A percentile compares a stretch with the other conserved stretches of the same genome.
These are phyloP conservation scores for Crocidura indochinensis DNA, from an alignment of 2,797 vertebrate species.

Conservation along the genomic window DNA sequence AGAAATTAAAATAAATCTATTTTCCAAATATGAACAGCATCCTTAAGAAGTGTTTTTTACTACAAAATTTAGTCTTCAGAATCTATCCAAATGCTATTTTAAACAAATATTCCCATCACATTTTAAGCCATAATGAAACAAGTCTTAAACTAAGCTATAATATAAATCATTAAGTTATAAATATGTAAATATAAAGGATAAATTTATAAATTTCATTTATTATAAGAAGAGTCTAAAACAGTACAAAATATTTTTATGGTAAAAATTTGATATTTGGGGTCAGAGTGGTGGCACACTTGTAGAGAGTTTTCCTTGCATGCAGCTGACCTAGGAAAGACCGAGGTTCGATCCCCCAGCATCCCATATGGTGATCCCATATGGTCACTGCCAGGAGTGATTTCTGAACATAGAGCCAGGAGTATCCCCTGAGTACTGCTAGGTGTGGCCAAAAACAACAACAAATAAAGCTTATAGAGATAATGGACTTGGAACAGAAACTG, in stretches of 20 bases:
- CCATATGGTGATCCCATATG: too few species aligned
- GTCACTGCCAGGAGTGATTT: too few species aligned
- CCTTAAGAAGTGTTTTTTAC: background rate
- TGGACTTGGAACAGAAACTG: too few species aligned
- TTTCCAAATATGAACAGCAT: background rate
- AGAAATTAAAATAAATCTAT: slow-evolving; percentile 35
- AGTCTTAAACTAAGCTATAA: background rate
- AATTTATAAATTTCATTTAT: too few species aligned
- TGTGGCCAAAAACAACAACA: too few species aligned
- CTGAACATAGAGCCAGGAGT: too few species aligned
- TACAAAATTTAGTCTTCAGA: background rate
- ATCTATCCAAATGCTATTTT: background rate
- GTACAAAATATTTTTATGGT: background rate
- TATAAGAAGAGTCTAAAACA: background rate
- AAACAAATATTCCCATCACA: background rate
- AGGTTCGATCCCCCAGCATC: too few species aligned
- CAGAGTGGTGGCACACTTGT: too few species aligned
- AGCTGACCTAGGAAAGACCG: too few species aligned
- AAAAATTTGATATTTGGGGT: background rate
- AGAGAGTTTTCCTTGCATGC: too few species aligned
- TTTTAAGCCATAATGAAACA: slow-evolving; percentile 26
- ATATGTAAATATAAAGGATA: background rate
- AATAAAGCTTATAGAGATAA: too few species aligned
- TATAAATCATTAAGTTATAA: background rate
- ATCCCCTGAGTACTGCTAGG: too few species aligned